Percentiles rank a stretch among this genome's conserved stretches.
These are phyloP conservation scores for Blastobasis adustella DNA, from an alignment of 2,888 invertebrate genomes.

Conservation along the genomic window DNA sequence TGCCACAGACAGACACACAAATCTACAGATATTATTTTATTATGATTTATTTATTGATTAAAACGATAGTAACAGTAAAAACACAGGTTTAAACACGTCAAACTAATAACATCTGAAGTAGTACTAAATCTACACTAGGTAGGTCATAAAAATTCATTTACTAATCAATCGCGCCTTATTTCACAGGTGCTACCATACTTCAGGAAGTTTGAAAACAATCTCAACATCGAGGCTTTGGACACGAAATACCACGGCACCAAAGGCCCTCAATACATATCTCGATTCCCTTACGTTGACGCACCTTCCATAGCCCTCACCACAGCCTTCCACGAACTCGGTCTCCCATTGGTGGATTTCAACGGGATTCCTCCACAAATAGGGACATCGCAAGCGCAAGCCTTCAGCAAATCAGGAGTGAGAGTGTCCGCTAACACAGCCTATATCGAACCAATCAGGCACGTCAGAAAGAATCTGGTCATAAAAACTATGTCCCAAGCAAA, in stretches of 20 bases:
- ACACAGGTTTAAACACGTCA: too few relatives aligned
- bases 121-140: too few relatives aligned
- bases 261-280: conserved; percentile 76
- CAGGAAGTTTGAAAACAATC: conserved; percentile 77
- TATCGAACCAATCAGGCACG: conserved; percentile 76
- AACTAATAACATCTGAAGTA: too few relatives aligned
- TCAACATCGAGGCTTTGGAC: conserved; percentile 61
- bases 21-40: too few relatives aligned
- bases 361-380: conserved; percentile 63
- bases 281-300: conserved; percentile 74
- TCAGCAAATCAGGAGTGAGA: conserved; percentile 69
- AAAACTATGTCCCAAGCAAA: conserved; percentile 67
- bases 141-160: not conserved
- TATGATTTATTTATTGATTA: too few relatives aligned
- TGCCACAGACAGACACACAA: too few relatives aligned
- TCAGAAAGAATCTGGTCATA: conserved; percentile 63
- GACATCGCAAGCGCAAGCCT: conserved; percentile 73
- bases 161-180: not conserved
- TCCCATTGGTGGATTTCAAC: conserved; percentile 72
- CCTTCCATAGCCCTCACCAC: conserved; percentile 70
- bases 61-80: too few relatives aligned
- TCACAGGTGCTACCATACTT: conserved; percentile 78
- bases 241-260: conserved; percentile 72
- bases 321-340: conserved; percentile 74
- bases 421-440: conserved; percentile 79